Percentiles rank a stretch among this genome's conserved stretches.
Conservation (phyloP, 2,797 vertebrate genomes). For the Protonibea diacanthus region DNA sequence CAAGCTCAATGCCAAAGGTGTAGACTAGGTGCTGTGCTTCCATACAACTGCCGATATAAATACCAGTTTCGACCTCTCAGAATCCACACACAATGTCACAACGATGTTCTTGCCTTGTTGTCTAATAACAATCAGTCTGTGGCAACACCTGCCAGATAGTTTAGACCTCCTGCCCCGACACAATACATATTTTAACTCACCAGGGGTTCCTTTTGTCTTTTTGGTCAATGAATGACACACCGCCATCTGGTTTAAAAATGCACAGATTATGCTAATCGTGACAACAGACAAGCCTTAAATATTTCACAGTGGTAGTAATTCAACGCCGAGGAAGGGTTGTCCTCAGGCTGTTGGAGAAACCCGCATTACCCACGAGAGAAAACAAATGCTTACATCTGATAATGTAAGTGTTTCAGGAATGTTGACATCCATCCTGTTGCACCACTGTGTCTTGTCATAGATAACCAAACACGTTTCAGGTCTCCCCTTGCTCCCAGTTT, state of each 20-base stretch:
- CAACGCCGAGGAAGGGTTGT: neutral
- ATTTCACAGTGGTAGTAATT: neutral
- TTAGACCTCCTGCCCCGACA: slow-evolving; percentile 18
- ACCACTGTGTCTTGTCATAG: neutral
- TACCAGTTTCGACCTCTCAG: neutral
- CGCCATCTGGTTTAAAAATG: slow-evolving; percentile 34
- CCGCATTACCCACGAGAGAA: neutral
- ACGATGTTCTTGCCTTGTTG: slow-evolving; percentile 15
- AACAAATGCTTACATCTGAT: neutral
- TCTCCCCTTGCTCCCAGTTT: neutral
- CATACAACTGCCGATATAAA: neutral
- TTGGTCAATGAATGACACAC: slow-evolving; percentile 4
- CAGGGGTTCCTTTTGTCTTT: slow-evolving; percentile 58
- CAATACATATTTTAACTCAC: slow-evolving; percentile 30
- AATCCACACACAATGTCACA: neutral
- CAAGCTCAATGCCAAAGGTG: neutral
- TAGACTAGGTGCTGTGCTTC: neutral
- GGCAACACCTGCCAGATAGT: slow-evolving; percentile 43
- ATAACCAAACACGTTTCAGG: neutral
- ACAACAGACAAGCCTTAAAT: neutral
- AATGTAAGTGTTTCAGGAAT: neutral
- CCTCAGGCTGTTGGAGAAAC: neutral
- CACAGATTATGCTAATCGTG: slow-evolving; percentile 8
- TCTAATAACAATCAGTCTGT: slow-evolving; percentile 36
- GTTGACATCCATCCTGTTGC: neutral